Percentiles rank a stretch among this genome's conserved stretches.
Evolutionary conservation across 2,888 invertebrate genomes (phyloP).

Genomic region (Eilema griseolum): DNA sequence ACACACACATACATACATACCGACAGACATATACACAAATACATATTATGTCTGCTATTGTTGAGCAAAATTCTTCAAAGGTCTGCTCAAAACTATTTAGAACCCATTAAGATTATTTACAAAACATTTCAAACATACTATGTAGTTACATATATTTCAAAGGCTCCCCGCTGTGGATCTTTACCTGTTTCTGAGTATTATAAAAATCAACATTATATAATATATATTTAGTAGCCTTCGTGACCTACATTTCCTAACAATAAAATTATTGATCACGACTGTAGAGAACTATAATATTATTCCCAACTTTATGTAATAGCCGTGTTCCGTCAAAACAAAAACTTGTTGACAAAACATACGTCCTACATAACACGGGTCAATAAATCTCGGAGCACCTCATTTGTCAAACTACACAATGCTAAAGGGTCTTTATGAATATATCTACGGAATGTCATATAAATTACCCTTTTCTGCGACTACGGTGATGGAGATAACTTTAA

Average conservation of each 20-base stretch:
- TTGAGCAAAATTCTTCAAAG: too few relatives aligned
- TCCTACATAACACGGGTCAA: constrained; percentile 20
- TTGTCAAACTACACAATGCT: constrained; percentile 24
- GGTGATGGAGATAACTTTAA: not conserved
- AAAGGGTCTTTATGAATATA: constrained; percentile 18
- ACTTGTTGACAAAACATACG: constrained; percentile 14
- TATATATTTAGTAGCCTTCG: not conserved
- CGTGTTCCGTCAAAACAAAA: constrained; percentile 16
- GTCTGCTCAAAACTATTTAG: too few relatives aligned
- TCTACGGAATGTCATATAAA: constrained; percentile 13
- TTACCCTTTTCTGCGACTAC: constrained; percentile 8
- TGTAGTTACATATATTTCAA: too few relatives aligned
- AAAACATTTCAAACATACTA: too few relatives aligned
- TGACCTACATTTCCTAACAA: not conserved
- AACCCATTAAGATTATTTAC: too few relatives aligned
- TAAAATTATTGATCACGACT: not conserved
- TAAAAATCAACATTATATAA: not conserved
- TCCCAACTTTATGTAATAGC: constrained; percentile 11
- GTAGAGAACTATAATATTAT: not conserved
- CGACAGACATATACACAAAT: too few relatives aligned
- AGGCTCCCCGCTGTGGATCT: too few relatives aligned
- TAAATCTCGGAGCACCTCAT: constrained; percentile 23
- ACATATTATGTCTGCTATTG: too few relatives aligned
- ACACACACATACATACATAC: too few relatives aligned
- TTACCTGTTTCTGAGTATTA: too few relatives aligned